These are phyloP conservation scores for Acromyrmex echinatior DNA, from an alignment of 1,140 invertebrate genomes.

Conservation along the genomic window DNA sequence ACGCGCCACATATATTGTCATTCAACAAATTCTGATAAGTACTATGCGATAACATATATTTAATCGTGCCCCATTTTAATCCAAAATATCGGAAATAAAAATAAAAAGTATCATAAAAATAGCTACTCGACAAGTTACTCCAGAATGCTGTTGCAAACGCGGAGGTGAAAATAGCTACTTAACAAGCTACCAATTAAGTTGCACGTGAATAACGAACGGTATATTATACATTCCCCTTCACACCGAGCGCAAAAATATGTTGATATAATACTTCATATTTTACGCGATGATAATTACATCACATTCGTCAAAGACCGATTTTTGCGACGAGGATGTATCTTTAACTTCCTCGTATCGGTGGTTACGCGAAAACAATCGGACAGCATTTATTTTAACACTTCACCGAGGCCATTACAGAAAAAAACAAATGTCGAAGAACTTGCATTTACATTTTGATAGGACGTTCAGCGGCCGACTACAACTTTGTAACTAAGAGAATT, in stretches of 20 bases:
- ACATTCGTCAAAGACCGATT: background rate
- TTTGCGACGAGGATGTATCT: background rate
- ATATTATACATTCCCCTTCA: background rate
- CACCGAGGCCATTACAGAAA: background rate
- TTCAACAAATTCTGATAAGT: background rate
- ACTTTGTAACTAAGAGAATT: slow-evolving; percentile 79
- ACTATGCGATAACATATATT: background rate
- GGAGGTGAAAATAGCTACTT: slow-evolving; percentile 70
- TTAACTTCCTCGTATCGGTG: background rate
- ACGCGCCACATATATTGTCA: slow-evolving; percentile 2
- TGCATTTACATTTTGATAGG: slow-evolving; percentile 66
- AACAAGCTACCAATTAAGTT: slow-evolving; percentile 72
- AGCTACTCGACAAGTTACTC: slow-evolving; percentile 39
- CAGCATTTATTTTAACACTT: slow-evolving; percentile 9
- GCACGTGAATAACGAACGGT: slow-evolving; percentile 18
- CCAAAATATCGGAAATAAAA: background rate
- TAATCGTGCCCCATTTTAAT: slow-evolving; percentile 10
- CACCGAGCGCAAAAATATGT: background rate
- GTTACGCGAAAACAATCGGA: background rate
- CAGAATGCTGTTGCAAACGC: slow-evolving; percentile 4
- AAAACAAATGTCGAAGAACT: background rate
- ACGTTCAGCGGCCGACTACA: slow-evolving; percentile 67
- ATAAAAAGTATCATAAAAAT: slow-evolving; percentile 17
- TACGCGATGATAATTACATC: background rate
- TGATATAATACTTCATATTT: background rate